Percentiles rank a stretch among this genome's conserved stretches.
Conservation (phyloP, 1,140 invertebrate species). For the Pogonus chalceus region DNA sequence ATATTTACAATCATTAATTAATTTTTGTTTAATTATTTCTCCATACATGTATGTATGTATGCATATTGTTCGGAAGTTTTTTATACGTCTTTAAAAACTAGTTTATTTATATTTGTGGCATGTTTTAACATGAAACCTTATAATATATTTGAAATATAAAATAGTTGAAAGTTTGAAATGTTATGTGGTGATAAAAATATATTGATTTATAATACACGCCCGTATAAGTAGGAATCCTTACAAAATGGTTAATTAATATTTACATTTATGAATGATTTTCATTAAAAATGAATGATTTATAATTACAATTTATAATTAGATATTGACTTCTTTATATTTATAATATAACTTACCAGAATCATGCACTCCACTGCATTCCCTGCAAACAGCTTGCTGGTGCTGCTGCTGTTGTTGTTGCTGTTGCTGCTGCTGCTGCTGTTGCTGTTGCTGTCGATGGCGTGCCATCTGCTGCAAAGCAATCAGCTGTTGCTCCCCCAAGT, state of each 20-base stretch:
- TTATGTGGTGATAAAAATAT: no score
- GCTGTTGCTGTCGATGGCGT: constrained; percentile 43
- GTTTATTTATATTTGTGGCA: no score
- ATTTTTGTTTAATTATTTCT: no score
- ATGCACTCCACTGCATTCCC: constrained; percentile 30
- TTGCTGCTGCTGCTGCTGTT: constrained; percentile 35
- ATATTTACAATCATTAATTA: no score
- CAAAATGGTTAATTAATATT: neutral
- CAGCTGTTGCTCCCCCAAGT: constrained; percentile 40
- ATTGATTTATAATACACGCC: neutral
- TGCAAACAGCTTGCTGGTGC: constrained; percentile 24
- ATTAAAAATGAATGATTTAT: neutral
- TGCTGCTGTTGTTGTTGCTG: neutral
- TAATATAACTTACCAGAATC: constrained; percentile 2
- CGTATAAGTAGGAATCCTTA: neutral
- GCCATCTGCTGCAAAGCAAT: constrained; percentile 42
- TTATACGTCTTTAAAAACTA: no score
- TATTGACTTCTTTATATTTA: neutral
- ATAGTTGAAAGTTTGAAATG: neutral
- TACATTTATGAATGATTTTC: neutral
- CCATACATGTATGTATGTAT: no score
- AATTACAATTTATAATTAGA: neutral
- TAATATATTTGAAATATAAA: no score
- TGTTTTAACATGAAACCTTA: no score
- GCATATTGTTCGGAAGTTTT: no score